Evolutionary conservation across 2,888 invertebrate species (phyloP).

Genomic region (Drosophila kuntzei): DNA sequence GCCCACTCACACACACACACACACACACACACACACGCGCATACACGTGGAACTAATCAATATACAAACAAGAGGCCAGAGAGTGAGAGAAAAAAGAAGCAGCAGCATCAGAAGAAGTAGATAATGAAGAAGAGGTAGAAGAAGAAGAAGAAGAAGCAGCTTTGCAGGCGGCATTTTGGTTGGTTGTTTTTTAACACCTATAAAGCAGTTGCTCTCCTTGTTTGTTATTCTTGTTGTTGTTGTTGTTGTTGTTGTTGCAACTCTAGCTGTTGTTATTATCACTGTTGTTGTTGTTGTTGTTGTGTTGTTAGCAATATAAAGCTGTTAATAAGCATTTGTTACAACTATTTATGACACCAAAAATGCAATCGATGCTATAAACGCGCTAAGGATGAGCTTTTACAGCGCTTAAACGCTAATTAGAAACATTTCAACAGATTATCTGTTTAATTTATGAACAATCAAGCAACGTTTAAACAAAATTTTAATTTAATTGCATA

Average conservation of each 20-base stretch:
- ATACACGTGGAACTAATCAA: conserved; percentile 61
- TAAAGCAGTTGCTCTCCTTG: conserved; percentile 24
- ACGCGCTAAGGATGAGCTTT: not conserved
- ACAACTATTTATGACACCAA: conserved; percentile 24
- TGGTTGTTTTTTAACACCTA: conserved; percentile 75
- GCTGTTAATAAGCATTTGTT: conserved; percentile 38
- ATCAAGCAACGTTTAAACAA: not conserved
- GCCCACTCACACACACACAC: conserved; percentile 26
- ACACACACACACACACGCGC: conserved; percentile 16
- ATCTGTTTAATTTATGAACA: not conserved
- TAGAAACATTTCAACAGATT: conserved; percentile 15
- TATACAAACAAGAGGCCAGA: conserved; percentile 51
- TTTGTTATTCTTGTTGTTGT: not conserved
- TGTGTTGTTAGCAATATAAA: conserved; percentile 11
- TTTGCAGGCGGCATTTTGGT: conserved; percentile 69
- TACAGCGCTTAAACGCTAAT: conserved; percentile 6
- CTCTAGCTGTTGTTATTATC: conserved; percentile 19
- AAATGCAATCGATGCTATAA: conserved; percentile 1
- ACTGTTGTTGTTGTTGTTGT: conserved; percentile 19
- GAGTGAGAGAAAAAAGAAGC: conserved; percentile 16
- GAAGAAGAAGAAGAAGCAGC: not conserved
- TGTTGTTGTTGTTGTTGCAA: conserved; percentile 27
- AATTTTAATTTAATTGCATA: not conserved
- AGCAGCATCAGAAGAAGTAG: conserved; percentile 2
- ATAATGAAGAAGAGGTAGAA: not conserved